Evolutionary conservation across 2,113 vertebrate species (phyloP), one percentile per base, ranked within the genome.

Genomic region (Sardina pilchardus): DNA sequence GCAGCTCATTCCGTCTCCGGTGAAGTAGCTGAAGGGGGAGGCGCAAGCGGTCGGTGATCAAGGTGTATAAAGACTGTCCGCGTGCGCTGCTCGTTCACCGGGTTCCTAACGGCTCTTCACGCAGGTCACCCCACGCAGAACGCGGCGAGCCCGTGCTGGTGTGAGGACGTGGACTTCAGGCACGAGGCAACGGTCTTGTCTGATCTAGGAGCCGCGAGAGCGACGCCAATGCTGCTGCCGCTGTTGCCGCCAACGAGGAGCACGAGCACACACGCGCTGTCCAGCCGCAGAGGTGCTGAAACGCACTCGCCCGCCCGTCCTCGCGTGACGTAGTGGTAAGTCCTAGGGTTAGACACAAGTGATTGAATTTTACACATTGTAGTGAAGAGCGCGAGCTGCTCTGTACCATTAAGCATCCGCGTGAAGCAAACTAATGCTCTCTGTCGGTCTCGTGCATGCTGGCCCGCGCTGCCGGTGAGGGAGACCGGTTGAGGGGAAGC

Each of bases 231-330:
- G 21, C 56, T 45, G 26, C 83, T 82, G 88, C 84, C 8, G 45
- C 39, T 85, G 78, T 87, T 44, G 75, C 85, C 83, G 75, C 53
- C 26, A 87, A 81, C 39, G 36, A 86, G 26, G 85, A 89, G 81
- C 82, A 84, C 85, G 84, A 81, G 81, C 82, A 83, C 71, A 84
- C 34, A 71, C 83, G 91, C 91, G 92, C 94, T 94, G 93, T 94
- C 92, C 91, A 42, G 24, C 84, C 43, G 82, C 85, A 48, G 89
- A 86, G 93, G 93, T 93, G 90, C 93, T 92, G 93, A 94, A 92
- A 89, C 86, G 47, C 88, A 87, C 83, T 90, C 87, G 81, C 0
- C 80, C 82, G 88, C 83, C 84, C 85, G 89, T 91, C 90, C 85
- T 85, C 88, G 86, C 83, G 89, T 92, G 90, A 93, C 93, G 89